Percentiles rank a stretch among this genome's conserved stretches.
These are phyloP conservation scores for Anodontia alba DNA, from an alignment of 2,888 invertebrate species.

Conservation along the genomic window DNA sequence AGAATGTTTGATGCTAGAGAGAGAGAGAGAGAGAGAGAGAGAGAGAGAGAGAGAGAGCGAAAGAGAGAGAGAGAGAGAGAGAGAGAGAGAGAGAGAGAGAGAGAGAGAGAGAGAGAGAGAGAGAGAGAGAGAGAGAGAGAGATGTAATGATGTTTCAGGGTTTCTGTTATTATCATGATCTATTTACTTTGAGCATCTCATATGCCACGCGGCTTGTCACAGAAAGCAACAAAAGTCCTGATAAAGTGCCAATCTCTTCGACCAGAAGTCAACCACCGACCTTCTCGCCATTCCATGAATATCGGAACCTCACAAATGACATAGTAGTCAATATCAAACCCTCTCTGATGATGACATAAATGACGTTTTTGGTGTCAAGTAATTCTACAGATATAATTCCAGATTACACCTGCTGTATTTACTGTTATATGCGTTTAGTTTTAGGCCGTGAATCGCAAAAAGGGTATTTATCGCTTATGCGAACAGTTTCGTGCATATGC, in stretches of 20 bases:
- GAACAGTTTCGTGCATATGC: too few relatives aligned
- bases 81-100: too few relatives aligned
- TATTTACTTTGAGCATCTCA: too few relatives aligned
- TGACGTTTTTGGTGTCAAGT: background rate
- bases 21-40: too few relatives aligned
- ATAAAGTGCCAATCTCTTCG: background rate
- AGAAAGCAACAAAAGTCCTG: background rate
- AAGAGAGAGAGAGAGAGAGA: too few relatives aligned
- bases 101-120: slow-evolving; percentile 8
- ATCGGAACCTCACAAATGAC: slow-evolving; percentile 5
- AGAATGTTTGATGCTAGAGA: too few relatives aligned
- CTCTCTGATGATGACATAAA: background rate
- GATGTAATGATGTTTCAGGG: too few relatives aligned
- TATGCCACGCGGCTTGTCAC: too few relatives aligned
- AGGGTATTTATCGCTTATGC: too few relatives aligned
- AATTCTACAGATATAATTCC: background rate
- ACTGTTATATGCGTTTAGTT: background rate
- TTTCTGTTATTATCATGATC: too few relatives aligned
- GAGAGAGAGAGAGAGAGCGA: too few relatives aligned
- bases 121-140: slow-evolving; percentile 4
- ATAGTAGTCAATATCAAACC: background rate
- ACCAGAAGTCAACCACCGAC: background rate
- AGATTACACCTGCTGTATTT: background rate
- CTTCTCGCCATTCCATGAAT: background rate
- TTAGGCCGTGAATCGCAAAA: too few relatives aligned